Percentiles rank a stretch among this genome's conserved stretches.
Evolutionary conservation across 2,113 vertebrate species (phyloP).

Genomic region (Erpornis zantholeuca): DNA sequence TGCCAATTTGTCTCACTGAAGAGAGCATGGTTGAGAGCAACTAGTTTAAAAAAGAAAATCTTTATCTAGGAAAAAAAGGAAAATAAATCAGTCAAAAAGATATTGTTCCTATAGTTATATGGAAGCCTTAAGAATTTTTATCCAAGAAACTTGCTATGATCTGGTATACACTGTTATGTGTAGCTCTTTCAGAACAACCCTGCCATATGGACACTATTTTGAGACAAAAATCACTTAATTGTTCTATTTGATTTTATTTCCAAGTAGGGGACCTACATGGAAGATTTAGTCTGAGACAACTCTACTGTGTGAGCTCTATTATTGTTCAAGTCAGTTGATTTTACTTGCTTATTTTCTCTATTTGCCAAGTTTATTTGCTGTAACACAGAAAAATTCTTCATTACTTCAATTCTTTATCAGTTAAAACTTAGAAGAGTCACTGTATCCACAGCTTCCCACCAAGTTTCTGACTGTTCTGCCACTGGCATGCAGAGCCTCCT

Average conservation of each 20-base stretch:
- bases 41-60: not conserved
- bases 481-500: not conserved
- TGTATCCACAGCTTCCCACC: not conserved
- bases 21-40: not conserved
- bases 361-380: not conserved
- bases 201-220: slow-evolving; percentile 7
- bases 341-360: not conserved
- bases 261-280: not conserved
- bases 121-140: not conserved
- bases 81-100: not conserved
- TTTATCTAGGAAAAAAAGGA: not conserved
- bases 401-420: not conserved
- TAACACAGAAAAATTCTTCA: not conserved
- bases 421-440: not conserved
- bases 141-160: not conserved
- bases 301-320: not conserved
- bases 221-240: not conserved
- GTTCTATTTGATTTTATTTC: not conserved
- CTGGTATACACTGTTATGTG: not conserved
- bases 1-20: not conserved
- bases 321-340: not conserved
- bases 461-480: not conserved
- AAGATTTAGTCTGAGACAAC: not conserved
- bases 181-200: not conserved
- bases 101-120: not conserved